Conservation (phyloP, 2,113 vertebrate species). For the Triplophysa tibetana region DNA sequence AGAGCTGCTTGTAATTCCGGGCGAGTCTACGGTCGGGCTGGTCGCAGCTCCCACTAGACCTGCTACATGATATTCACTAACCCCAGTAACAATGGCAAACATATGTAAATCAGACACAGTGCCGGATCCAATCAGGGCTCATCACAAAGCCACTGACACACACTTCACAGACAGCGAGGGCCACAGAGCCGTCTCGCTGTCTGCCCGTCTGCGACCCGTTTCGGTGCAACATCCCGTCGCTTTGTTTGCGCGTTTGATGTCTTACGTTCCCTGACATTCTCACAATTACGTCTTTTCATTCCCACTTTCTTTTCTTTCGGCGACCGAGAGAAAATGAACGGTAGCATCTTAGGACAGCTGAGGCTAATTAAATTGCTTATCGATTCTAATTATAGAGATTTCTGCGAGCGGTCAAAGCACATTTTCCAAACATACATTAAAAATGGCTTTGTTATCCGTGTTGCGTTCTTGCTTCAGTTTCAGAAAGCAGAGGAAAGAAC, state of each 20-base stretch:
- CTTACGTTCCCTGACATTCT: slow-evolving; percentile 7
- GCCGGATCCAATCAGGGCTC: slow-evolving; percentile 70
- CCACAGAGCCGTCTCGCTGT: slow-evolving; percentile 2
- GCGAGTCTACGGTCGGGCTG: slow-evolving; percentile 57
- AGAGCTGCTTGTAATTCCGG: slow-evolving; percentile 69
- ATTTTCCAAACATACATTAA: slow-evolving; percentile 42
- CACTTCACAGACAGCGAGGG: slow-evolving; percentile 43
- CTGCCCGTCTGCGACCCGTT: slow-evolving; percentile 19
- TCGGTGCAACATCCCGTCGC: slow-evolving; percentile 4
- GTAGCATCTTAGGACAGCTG: slow-evolving; percentile 30
- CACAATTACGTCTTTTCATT: neutral
- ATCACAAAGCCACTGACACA: slow-evolving; percentile 67
- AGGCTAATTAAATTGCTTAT: slow-evolving; percentile 47
- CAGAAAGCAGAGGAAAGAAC: slow-evolving; percentile 44
- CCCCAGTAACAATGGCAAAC: slow-evolving; percentile 76
- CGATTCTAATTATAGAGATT: slow-evolving; percentile 50
- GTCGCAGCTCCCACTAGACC: slow-evolving; percentile 68
- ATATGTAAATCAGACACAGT: slow-evolving; percentile 74
- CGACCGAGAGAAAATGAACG: slow-evolving; percentile 13
- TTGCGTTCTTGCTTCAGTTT: slow-evolving; percentile 15
- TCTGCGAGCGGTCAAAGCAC: slow-evolving; percentile 40
- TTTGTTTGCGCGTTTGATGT: slow-evolving; percentile 24
- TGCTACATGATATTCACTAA: slow-evolving; percentile 79
- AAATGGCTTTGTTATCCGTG: slow-evolving; percentile 43
- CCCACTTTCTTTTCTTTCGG: neutral